These are phyloP conservation scores for Hippopotamyrus pictus DNA, from an alignment of 2,797 vertebrate species.

Conservation along the genomic window DNA sequence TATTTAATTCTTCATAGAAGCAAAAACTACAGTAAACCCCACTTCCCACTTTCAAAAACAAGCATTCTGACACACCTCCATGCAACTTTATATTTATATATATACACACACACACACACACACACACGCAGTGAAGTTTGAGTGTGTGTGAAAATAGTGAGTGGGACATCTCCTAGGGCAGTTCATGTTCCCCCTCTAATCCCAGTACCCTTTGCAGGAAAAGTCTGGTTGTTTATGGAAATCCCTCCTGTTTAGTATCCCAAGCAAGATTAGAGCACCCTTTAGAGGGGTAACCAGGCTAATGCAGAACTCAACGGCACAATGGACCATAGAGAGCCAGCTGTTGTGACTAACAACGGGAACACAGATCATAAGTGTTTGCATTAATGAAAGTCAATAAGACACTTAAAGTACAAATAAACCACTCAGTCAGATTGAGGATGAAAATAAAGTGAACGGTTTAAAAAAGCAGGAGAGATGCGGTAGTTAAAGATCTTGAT, in stretches of 20 bases:
- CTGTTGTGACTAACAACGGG: constrained; percentile 29
- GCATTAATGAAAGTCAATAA: constrained; percentile 38
- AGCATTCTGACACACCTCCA: background rate
- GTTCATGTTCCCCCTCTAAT: background rate
- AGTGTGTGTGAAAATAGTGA: background rate
- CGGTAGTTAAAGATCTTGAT: background rate
- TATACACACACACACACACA: too few species aligned
- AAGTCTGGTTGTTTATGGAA: background rate
- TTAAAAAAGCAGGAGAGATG: background rate
- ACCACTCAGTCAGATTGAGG: background rate
- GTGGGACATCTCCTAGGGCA: background rate
- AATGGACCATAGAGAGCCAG: background rate
- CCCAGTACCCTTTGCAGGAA: background rate
- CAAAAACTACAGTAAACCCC: background rate
- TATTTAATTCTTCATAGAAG: background rate
- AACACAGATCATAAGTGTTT: constrained; percentile 25
- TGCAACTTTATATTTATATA: background rate
- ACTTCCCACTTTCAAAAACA: background rate
- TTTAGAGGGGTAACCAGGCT: background rate
- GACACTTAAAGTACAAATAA: constrained; percentile 26
- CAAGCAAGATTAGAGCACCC: background rate
- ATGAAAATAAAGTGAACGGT: background rate
- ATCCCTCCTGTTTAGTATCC: background rate
- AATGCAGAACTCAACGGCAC: background rate
- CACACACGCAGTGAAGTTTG: background rate